Evolutionary conservation across 1,140 invertebrate species (phyloP), one percentile per base, ranked within the genome.

Genomic region (Gryon sp.): DNA sequence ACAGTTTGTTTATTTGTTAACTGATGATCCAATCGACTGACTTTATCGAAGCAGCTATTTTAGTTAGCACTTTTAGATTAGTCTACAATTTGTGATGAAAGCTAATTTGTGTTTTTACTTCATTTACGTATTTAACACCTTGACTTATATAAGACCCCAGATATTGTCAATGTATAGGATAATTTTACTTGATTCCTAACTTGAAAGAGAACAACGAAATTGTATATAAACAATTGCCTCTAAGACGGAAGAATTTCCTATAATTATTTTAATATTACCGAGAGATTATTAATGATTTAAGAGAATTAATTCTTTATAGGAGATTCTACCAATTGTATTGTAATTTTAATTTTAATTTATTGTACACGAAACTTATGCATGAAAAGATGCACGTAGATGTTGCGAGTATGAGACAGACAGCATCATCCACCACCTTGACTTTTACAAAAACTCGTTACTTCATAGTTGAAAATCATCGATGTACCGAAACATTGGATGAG

Each of bases 401-500:
- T 19, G 16, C 36, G 46, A 40, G 11, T 34, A 22, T 12, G 15
- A 53, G 55, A 24, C n/a, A n/a, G n/a, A n/a, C 40, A 32, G 12
- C 43, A 50, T 40, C 59, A 48, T 40, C 16, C 46, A 53, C 11
- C 63, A 66, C 38, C 20, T 70, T 59, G 40, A 43, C 24, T 46
- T 46, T 43, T n/a, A n/a, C n/a, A n/a, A 38, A 26, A 7, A 19
- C 2, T 20, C 38, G 11, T 26, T 18, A 19, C 43, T 45, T 57
- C 36, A 26, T 48, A 41, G 9, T 59, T 69, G 22, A 55, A 20
- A 11, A 41, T 59, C 43, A 55, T 70, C 36, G 65, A 69, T 77
- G 75, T 77, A 77, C 24, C 68, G 41, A 66, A 26, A 48, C 55
- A 48, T 50, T 77, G 48, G 32, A 52, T 72, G 66, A 74, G 43